Evolutionary conservation across 2,888 invertebrate genomes (phyloP), one percentile per base, ranked within the genome.

Genomic region (Anthrax anthrax): DNA sequence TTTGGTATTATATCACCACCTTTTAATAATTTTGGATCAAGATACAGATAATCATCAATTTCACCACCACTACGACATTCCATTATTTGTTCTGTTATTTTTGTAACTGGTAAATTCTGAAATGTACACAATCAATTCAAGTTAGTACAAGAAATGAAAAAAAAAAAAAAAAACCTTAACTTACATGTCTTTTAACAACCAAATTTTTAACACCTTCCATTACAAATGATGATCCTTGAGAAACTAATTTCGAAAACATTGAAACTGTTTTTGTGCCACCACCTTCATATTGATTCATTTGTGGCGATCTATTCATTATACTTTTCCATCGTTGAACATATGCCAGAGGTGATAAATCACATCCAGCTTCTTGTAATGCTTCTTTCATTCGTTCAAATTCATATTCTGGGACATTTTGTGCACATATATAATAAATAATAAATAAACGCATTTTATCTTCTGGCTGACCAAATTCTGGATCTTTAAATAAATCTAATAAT

Each of bases 121-220:
- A 67, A 62, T n/a, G n/a, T n/a, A n/a, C n/a, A n/a, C n/a, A n/a
- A n/a, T n/a, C n/a, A n/a, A n/a, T n/a, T n/a, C n/a, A n/a, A n/a
- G n/a, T n/a, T n/a, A 40, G 17, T 27, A 34, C 46, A 37, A 19
- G 16, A 42, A 27, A 39, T 44, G 37, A 39, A 18, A 36, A 36
- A 39, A 13, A 12, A 38, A 38, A 27, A 23, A 41, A 17, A 39
- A 17, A 27, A 10, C 42, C 32, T 39, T 37, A 43, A 76, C 82
- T 78, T 67, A 89, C 90, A 71, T 98, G 96, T 72, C 89, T 84
- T 70, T 98, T 98, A 10, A 98, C 90, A 17, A 97, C 97, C 58
- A 98, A 78, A 74, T 98, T 99, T 70, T 96, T 94, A 1, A 97
- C 96, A 36, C 96, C 98, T 69, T 99, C 98, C 96, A 98, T 98